Base-by-base conservation (phyloP, 2,888 invertebrate genomes). In the Drosophila falleni region DNA sequence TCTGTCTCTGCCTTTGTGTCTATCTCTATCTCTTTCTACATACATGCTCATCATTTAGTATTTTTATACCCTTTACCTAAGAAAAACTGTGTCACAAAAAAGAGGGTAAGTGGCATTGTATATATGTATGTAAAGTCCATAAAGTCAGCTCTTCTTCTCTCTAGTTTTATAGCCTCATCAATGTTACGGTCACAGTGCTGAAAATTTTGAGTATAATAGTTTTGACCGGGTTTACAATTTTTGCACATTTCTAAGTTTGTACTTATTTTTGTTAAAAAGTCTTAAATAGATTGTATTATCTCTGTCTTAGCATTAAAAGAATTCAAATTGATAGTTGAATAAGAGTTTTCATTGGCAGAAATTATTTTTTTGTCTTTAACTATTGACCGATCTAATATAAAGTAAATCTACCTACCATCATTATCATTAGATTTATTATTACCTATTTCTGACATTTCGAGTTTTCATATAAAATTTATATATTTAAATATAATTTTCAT, bases 51-150 rank as follows among this genome's bases (percentile, higher is more conserved):
- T 67, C 51, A 53, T 51, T 56, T 55, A 29, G 13, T 26, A 46
- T 54, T 23, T 49, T 31, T 59, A 69, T 55, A 55, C 55, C 42
- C 67, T 67, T 49, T 61, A 61, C 29, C 29, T 56, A 41, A 35
- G 16, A 50, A 64, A 50, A 6, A 37, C 33, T 55, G 41, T 23
- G 49, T 31, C 26, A 33, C 55, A 54, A 26, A 44, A 47, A 44
- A 47, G 15, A 29, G 46, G 53, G 35, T 53, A 53, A 61, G 13
- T 51, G 35, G 10, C 19, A 31, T 11, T 26, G 29, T n/a, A 23
- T 23, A 23, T 26, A n/a, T 51, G 15, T 26, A n/a, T 51, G 15
- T 15, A 16, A 41, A 23, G 29, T 41, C 39, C 15, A 29, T 39
- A 39, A 41, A 26, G 39, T 54, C 37, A 51, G 29, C 19, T 23